Evolutionary conservation across 2,888 invertebrate genomes (phyloP).

Genomic region (Laspeyria flexula): DNA sequence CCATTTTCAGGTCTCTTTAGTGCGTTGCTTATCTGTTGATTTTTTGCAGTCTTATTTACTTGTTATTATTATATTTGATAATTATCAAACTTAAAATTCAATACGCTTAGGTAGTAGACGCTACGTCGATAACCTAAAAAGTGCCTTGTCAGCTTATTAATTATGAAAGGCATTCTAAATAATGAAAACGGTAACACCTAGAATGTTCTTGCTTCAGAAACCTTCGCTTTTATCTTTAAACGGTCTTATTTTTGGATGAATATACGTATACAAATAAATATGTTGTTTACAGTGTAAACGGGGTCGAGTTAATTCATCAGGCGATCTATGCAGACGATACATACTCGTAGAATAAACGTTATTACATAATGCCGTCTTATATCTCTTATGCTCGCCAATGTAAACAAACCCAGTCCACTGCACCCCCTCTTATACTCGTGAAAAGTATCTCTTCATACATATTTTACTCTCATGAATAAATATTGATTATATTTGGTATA

Average conservation of each 20-base stretch:
- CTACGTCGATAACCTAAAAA: too few species aligned
- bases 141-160: too few species aligned
- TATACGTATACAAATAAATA: not conserved
- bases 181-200: not conserved
- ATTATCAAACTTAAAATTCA: too few species aligned
- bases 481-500: conserved; percentile 58
- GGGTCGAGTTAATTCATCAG: conserved; percentile 15
- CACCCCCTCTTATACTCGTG: conserved; percentile 52
- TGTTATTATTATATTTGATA: too few species aligned
- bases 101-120: too few species aligned
- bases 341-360: conserved; percentile 27
- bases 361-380: conserved; percentile 36
- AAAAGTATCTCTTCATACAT: conserved; percentile 63
- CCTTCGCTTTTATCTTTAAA: conserved; percentile 9
- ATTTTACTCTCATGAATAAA: conserved; percentile 71
- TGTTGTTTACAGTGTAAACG: conserved; percentile 27
- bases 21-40: too few species aligned
- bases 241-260: conserved; percentile 3
- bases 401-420: conserved; percentile 43
- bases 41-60: too few species aligned
- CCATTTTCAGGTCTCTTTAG: too few species aligned
- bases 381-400: conserved; percentile 36
- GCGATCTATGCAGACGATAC: conserved; percentile 8
- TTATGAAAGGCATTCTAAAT: too few species aligned
- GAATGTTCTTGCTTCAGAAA: not conserved